These are phyloP conservation scores for Pegoplata infirma DNA, from an alignment of 2,888 invertebrate genomes.

Conservation along the genomic window DNA sequence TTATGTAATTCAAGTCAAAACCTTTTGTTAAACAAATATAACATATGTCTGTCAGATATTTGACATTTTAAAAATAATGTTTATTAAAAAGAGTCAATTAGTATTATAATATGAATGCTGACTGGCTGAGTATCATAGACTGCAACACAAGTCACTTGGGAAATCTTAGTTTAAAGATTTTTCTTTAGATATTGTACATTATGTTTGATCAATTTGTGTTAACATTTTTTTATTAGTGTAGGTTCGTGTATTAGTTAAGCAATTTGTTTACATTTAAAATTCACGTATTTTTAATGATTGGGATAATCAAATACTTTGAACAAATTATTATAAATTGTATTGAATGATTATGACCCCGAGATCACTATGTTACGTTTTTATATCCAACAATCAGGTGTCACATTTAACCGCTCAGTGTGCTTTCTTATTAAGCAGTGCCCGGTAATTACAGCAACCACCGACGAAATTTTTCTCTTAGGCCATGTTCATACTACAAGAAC, in stretches of 20 bases:
- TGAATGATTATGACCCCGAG: too few species aligned
- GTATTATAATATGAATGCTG: not conserved
- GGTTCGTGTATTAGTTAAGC: too few species aligned
- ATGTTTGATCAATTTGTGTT: not conserved
- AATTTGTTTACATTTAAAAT: slow-evolving; percentile 28
- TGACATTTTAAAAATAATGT: slow-evolving; percentile 24
- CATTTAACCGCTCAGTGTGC: too few species aligned
- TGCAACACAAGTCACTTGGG: not conserved
- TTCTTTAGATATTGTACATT: not conserved
- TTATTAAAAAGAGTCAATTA: slow-evolving; percentile 30
- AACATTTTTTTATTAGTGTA: slow-evolving; percentile 12
- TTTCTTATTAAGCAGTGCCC: too few species aligned
- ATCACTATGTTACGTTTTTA: too few species aligned
- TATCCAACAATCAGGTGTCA: too few species aligned
- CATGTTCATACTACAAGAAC: too few species aligned
- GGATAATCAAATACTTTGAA: too few species aligned
- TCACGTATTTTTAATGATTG: too few species aligned
- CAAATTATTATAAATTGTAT: too few species aligned
- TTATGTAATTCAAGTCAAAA: not conserved
- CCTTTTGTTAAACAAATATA: not conserved
- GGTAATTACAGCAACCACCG: too few species aligned
- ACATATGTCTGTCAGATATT: slow-evolving; percentile 22
- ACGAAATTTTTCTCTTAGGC: too few species aligned
- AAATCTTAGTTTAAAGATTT: not conserved
- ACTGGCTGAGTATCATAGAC: not conserved